These are phyloP conservation scores for Tragopan temminckii DNA, from an alignment of 2,797 vertebrate species.

Conservation along the genomic window DNA sequence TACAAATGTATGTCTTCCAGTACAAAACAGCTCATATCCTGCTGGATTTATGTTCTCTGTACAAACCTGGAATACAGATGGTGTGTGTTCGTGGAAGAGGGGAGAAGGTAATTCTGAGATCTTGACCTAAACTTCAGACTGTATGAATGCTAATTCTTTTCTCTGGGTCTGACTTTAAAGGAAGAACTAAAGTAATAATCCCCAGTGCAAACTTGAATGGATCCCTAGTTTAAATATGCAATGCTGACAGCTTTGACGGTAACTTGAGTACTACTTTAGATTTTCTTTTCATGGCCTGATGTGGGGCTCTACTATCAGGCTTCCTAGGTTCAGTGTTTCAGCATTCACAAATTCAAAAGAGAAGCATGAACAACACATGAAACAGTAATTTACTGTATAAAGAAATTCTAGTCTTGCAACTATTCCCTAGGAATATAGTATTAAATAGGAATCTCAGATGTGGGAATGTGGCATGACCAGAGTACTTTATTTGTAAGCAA, in stretches of 20 bases:
- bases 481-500: background rate
- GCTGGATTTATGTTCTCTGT: background rate
- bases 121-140: background rate
- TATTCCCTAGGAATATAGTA: background rate
- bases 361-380: background rate
- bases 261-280: background rate
- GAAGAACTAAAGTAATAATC: background rate
- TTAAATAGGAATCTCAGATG: background rate
- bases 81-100: background rate
- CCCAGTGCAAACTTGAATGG: background rate
- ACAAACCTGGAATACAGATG: background rate
- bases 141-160: slow-evolving; percentile 15
- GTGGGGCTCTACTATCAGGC: background rate
- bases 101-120: background rate
- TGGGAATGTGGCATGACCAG: background rate
- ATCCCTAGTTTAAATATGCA: background rate
- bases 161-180: background rate
- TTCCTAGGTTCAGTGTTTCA: background rate
- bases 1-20: background rate
- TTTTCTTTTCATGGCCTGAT: background rate
- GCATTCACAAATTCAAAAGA: background rate
- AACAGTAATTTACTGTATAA: background rate
- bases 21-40: background rate
- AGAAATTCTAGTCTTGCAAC: background rate
- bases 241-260: background rate